Evolutionary conservation across 2,113 vertebrate species (phyloP).

Genomic region (Ageneiosus marmoratus): DNA sequence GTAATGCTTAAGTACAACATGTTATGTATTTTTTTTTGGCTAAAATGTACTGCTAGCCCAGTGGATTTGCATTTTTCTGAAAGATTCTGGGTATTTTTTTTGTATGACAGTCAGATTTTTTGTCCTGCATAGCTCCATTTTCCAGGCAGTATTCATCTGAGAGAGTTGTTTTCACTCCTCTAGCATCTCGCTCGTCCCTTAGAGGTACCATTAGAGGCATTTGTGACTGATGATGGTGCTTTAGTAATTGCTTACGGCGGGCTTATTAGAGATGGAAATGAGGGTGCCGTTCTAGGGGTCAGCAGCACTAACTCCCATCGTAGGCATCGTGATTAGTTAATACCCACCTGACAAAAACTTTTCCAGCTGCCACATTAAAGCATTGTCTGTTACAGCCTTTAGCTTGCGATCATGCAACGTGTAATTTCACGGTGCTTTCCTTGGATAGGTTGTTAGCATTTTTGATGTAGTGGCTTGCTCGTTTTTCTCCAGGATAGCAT

Average conservation of each 20-base stretch:
- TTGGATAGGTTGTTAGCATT: not conserved
- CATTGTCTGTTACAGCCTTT: not conserved
- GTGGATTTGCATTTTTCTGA: constrained; percentile 1
- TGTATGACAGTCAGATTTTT: constrained; percentile 18
- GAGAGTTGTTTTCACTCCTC: constrained; percentile 1
- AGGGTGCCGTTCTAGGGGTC: constrained; percentile 28
- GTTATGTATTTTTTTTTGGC: constrained; percentile 30
- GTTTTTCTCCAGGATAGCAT: not conserved
- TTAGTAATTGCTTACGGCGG: constrained; percentile 30
- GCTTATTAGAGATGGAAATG: constrained; percentile 44
- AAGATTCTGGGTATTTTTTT: constrained; percentile 1
- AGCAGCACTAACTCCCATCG: constrained; percentile 16
- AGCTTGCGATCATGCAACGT: not conserved
- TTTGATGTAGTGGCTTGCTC: not conserved
- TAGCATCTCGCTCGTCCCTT: constrained; percentile 9
- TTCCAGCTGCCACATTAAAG: not conserved
- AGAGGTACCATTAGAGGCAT: constrained; percentile 32
- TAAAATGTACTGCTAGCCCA: not conserved
- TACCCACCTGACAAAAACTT: constrained; percentile 19
- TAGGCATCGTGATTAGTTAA: constrained; percentile 29
- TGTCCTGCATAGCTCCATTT: not conserved
- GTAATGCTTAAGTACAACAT: constrained; percentile 36
- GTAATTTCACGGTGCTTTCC: not conserved
- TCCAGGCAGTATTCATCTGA: not conserved
- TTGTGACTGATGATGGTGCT: constrained; percentile 27